Evolutionary conservation across 2,113 vertebrate species (phyloP), one percentile per base, ranked within the genome.

Genomic region (Mellivora capensis): DNA sequence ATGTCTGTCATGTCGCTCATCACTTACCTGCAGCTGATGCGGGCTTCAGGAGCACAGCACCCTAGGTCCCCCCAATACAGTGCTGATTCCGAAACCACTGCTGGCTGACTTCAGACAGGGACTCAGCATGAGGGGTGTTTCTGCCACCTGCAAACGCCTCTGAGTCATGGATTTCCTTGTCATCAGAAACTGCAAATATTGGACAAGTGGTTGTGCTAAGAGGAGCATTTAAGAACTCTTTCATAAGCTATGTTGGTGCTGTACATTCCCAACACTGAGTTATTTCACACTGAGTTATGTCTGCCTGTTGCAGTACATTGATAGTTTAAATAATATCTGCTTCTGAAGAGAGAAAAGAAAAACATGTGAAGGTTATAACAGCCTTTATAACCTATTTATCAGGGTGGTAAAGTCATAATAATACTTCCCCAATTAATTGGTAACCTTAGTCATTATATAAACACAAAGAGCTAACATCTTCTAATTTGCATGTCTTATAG

Each of bases 311-410:
- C 44, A 96, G 92, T 74, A 29, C 85, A 84, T 6, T 88, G 44
- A 83, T 96, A 90, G 79, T 97, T 96, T 76, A 88, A 96, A 87
- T 87, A 96, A 81, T 90, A 79, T 44, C 37, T 91, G 31, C 61
- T 80, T 89, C 95, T 88, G 82, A 79, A 39, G 39, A 87, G 44
- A 82, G 89, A 93, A 96, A 92, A 54, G 29, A 20, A 87, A 97
- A 93, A 96, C 98, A 87, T 76, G 37, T 34, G 64, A 91, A 91
- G 44, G 88, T 97, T 95, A 81, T 93, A 98, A 96, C 86, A 98
- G 84, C 94, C 69, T 67, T 98, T 97, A 87, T 93, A 96, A 98
- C 89, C 95, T 90, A 98, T 98, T 98, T 98, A 95, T 98, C 98
- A 98, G 94, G 98, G 67, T 67, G 49, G 25, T 82, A 94, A 77